Conservation (phyloP, 2,113 vertebrate species). For the Clupea harengus region DNA sequence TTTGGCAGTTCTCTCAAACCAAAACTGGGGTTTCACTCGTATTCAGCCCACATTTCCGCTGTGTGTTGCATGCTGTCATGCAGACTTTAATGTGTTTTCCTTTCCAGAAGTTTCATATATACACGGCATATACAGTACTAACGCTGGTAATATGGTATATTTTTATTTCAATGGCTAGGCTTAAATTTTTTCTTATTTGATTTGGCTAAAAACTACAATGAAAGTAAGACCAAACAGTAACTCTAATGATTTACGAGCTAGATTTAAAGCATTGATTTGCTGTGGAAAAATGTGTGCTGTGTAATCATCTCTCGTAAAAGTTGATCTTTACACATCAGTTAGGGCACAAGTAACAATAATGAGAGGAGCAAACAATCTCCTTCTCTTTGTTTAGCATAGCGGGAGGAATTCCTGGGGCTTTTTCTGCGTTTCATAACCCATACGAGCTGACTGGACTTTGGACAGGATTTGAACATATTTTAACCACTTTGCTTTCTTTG, state of each 20-base stretch:
- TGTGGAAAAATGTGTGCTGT: not conserved
- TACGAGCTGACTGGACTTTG: slow-evolving; percentile 46
- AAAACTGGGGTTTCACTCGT: not conserved
- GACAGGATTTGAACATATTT: slow-evolving; percentile 30
- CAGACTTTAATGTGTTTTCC: not conserved
- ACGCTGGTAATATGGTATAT: not conserved
- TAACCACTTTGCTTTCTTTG: slow-evolving; percentile 47
- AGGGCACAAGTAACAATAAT: slow-evolving; percentile 3
- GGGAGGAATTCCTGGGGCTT: slow-evolving; percentile 36
- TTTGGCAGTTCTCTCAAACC: not conserved
- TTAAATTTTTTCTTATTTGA: not conserved
- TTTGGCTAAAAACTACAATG: not conserved
- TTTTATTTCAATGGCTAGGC: not conserved
- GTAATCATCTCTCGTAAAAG: not conserved
- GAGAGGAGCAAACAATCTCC: slow-evolving; percentile 13
- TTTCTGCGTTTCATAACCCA: slow-evolving; percentile 42
- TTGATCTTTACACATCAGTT: not conserved
- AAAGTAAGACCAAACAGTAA: not conserved
- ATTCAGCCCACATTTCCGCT: not conserved
- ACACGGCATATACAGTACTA: not conserved
- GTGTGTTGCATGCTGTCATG: not conserved
- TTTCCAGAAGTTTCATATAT: not conserved
- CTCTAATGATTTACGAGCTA: not conserved
- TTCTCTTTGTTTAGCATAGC: slow-evolving; percentile 44
- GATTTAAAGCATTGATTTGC: not conserved